Evolutionary conservation across 1,140 invertebrate species (phyloP).

Genomic region (Fopius arisanus): DNA sequence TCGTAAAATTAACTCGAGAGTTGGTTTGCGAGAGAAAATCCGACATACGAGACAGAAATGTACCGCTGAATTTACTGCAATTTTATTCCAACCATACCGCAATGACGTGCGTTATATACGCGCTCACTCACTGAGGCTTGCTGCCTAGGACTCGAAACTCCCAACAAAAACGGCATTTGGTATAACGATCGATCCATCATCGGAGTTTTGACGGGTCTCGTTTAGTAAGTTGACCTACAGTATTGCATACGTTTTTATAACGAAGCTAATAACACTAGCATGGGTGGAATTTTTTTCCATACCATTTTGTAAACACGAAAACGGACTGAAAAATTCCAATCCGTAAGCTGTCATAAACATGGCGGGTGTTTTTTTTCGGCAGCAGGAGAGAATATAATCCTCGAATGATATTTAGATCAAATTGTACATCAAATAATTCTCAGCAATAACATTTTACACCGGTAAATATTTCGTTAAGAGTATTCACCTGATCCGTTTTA

Average conservation of each 20-base stretch:
- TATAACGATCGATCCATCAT: constrained; percentile 54
- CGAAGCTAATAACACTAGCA: not conserved
- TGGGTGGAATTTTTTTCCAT: not conserved
- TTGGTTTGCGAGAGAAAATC: constrained; percentile 6
- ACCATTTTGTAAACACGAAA: not conserved
- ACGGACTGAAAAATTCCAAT: not conserved
- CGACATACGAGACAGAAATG: constrained; percentile 14
- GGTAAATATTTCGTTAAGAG: no score
- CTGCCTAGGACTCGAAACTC: not conserved
- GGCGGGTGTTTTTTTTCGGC: not conserved
- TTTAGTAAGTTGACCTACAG: constrained; percentile 49
- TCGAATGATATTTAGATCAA: no score
- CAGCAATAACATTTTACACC: no score
- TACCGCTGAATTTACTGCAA: constrained; percentile 24
- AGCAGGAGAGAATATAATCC: no score
- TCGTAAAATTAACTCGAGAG: constrained; percentile 2
- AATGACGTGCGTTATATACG: constrained; percentile 15
- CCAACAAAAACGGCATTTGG: constrained; percentile 24
- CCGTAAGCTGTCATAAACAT: not conserved
- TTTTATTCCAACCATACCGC: constrained; percentile 26
- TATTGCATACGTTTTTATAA: not conserved
- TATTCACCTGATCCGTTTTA: no score
- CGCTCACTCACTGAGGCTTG: not conserved
- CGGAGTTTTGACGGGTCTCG: constrained; percentile 50
- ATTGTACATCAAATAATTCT: no score